phyloP scores from a whole-genome alignment of 1,140 invertebrate genomes.

The Tachypleus tridentatus region DNA sequence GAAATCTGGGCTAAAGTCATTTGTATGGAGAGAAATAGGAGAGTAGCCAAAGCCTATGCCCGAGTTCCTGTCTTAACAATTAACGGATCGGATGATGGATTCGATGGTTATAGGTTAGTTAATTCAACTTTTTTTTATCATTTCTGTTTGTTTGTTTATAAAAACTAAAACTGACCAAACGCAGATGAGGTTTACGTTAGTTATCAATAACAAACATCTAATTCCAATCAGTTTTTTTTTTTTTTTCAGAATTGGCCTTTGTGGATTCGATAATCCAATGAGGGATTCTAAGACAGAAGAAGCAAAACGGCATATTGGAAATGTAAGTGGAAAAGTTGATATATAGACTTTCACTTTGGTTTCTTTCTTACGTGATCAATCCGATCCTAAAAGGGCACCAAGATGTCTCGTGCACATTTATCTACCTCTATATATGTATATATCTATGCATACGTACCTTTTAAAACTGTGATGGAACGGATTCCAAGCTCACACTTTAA shows the following conservation, averaged over 20 bases:
- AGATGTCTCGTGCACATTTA: not conserved
- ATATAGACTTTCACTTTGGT: not conserved
- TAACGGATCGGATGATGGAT: constrained; percentile 90
- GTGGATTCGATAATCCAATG: constrained; percentile 88
- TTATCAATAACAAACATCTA: no score
- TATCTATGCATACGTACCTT: no score
- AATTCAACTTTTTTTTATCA: no score
- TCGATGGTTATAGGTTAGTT: constrained; percentile 83
- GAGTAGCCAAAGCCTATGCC: constrained; percentile 90
- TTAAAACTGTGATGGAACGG: no score
- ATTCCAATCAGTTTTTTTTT: not conserved
- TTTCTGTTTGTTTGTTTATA: no score
- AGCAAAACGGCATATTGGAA: constrained; percentile 76
- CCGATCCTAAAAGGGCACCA: not conserved
- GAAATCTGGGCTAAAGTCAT: constrained; percentile 97
- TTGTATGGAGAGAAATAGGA: constrained; percentile 78
- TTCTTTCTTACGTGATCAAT: not conserved
- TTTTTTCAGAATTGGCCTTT: constrained; percentile 70
- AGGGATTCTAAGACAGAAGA: constrained; percentile 81
- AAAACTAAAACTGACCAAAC: no score
- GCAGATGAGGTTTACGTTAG: no score
- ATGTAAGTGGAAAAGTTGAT: constrained; percentile 43
- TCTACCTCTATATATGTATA: not conserved
- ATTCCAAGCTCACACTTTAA: no score
- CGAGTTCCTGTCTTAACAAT: constrained; percentile 83